Percentiles rank a stretch among this genome's conserved stretches.
Conservation (phyloP, 2,888 invertebrate species). For the Ormyrus labotus region DNA sequence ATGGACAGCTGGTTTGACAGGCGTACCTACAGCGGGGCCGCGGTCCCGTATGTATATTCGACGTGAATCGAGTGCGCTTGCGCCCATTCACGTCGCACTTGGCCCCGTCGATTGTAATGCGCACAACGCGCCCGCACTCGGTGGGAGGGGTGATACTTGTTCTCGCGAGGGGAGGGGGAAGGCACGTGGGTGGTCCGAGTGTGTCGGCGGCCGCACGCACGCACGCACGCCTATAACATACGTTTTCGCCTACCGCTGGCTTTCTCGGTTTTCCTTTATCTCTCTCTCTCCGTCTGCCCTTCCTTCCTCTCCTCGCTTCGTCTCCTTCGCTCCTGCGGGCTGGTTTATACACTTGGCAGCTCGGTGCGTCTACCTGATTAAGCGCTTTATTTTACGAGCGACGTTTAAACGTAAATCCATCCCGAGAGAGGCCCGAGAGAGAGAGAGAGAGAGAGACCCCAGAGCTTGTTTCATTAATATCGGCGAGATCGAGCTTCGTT, state of each 20-base stretch:
- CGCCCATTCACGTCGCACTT: constrained; percentile 17
- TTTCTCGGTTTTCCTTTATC: constrained; percentile 40
- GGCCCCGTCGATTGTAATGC: constrained; percentile 15
- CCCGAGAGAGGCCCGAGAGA: neutral
- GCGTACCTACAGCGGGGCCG: neutral
- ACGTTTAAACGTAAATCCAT: constrained; percentile 39
- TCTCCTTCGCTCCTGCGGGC: neutral
- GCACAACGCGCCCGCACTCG: constrained; percentile 17
- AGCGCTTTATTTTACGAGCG: constrained; percentile 52
- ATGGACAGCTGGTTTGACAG: neutral
- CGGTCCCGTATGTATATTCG: neutral
- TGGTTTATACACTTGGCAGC: too few species aligned
- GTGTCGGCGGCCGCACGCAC: neutral
- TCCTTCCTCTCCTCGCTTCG: neutral
- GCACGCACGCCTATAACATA: neutral
- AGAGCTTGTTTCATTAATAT: constrained; percentile 27
- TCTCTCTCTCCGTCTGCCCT: neutral
- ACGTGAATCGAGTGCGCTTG: constrained; percentile 10
- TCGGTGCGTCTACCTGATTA: constrained; percentile 39
- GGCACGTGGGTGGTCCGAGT: constrained; percentile 36
- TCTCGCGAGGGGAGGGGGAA: constrained; percentile 3
- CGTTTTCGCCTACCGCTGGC: neutral
- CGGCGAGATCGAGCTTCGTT: neutral
- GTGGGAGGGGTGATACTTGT: constrained; percentile 5
- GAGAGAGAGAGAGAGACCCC: too few species aligned